A percentile compares a stretch with the other conserved stretches of the same genome.
Conservation (phyloP, 2,113 vertebrate genomes). For the Mormyrus lacerda region DNA sequence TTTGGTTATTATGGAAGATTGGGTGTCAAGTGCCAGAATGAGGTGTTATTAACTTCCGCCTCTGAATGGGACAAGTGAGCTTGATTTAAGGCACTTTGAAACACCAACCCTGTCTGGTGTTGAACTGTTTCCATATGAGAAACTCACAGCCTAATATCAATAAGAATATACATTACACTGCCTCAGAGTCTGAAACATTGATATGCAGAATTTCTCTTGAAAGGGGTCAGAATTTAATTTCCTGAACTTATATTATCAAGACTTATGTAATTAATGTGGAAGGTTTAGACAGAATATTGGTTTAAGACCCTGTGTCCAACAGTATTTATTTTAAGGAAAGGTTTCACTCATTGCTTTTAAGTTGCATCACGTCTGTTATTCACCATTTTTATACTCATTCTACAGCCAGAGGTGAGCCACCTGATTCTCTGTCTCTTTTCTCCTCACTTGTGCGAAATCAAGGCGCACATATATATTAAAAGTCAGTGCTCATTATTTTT, state of each 20-base stretch:
- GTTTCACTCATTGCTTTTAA: neutral
- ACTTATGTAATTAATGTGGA: neutral
- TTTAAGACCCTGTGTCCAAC: neutral
- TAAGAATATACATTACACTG: neutral
- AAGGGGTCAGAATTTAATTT: neutral
- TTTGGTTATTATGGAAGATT: neutral
- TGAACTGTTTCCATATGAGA: conserved; percentile 1
- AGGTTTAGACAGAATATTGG: neutral
- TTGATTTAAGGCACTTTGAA: neutral
- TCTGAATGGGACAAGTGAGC: neutral
- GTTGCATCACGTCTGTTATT: neutral
- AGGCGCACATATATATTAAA: neutral
- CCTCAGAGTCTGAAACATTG: neutral
- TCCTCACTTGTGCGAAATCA: neutral
- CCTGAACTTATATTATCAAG: neutral
- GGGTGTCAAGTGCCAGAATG: neutral
- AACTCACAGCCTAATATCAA: neutral
- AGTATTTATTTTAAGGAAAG: neutral
- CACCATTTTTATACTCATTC: neutral
- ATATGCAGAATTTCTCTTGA: neutral
- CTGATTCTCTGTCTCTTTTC: neutral
- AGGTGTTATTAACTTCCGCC: conserved; percentile 13
- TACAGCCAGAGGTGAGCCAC: neutral
- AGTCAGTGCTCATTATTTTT: neutral
- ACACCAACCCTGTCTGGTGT: neutral